Percentiles rank a stretch among this genome's conserved stretches.
phyloP scores from a whole-genome alignment of 2,797 vertebrate species.

The Myotis vivesi region DNA sequence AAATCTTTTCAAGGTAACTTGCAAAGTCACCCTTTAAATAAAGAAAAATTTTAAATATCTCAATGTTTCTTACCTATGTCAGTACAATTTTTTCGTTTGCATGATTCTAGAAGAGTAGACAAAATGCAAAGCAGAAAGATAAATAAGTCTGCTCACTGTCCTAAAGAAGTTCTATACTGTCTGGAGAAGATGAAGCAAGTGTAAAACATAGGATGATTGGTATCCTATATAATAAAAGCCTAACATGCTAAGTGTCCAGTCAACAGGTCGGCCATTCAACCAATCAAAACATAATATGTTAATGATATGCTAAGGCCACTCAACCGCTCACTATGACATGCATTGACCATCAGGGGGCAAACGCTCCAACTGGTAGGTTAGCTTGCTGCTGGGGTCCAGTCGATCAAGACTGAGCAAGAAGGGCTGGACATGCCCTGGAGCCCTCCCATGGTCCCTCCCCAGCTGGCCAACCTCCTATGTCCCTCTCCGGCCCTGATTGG shows the following conservation, averaged over 20 bases:
- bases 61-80: not conserved
- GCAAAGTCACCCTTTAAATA: not conserved
- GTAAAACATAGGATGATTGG: not conserved
- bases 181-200: not conserved
- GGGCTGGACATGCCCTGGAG: no score
- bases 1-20: not conserved
- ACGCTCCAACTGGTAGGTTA: no score
- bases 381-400: no score
- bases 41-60: not conserved
- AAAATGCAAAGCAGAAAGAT: not conserved
- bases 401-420: no score
- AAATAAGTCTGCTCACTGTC: not conserved
- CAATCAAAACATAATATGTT: no score
- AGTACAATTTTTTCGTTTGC: not conserved
- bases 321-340: fast-evolving
- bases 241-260: no score
- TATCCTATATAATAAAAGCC: not conserved
- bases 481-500: no score
- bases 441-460: no score
- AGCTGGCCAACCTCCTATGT: no score
- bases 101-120: not conserved
- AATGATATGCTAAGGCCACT: no score
- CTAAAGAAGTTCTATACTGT: not conserved
- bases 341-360: no score
- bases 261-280: no score